These are phyloP conservation scores for Delia radicum DNA, from an alignment of 1,140 invertebrate genomes.

Conservation along the genomic window DNA sequence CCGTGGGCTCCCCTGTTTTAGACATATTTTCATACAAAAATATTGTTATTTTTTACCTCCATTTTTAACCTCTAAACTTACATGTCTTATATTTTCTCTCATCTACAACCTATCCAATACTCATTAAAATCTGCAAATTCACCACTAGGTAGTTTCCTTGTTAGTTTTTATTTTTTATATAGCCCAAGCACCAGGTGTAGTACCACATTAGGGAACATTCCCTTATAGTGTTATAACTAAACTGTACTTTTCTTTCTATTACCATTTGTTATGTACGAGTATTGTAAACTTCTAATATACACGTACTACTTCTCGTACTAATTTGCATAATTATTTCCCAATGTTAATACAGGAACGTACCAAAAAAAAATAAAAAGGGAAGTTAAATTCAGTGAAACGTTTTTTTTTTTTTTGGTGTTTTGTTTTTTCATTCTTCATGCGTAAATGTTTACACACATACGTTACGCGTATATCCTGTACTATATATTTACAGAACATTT, in stretches of 20 bases:
- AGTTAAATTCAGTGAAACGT: background rate
- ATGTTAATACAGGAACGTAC: background rate
- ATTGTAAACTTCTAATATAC: background rate
- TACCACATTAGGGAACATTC: too few relatives aligned
- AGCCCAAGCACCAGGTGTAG: too few relatives aligned
- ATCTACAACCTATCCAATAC: too few relatives aligned
- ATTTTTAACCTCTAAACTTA: too few relatives aligned
- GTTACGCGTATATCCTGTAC: background rate
- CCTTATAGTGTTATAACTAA: background rate
- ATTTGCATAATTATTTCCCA: slow-evolving; percentile 22
- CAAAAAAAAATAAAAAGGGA: background rate
- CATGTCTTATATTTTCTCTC: too few relatives aligned
- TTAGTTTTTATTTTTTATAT: too few relatives aligned
- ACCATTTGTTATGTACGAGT: background rate
- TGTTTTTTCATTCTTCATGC: background rate
- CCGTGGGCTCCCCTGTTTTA: too few relatives aligned
- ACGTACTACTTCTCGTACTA: background rate
- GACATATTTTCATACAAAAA: too few relatives aligned
- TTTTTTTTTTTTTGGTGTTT: too few relatives aligned
- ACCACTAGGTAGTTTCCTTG: too few relatives aligned
- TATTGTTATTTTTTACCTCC: too few relatives aligned
- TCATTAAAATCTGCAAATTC: too few relatives aligned
- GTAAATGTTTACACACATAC: background rate
- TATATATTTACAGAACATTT: background rate
- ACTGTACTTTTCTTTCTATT: background rate